Conservation (phyloP, 2,888 invertebrate species). For the Gymnocheta viridis region DNA sequence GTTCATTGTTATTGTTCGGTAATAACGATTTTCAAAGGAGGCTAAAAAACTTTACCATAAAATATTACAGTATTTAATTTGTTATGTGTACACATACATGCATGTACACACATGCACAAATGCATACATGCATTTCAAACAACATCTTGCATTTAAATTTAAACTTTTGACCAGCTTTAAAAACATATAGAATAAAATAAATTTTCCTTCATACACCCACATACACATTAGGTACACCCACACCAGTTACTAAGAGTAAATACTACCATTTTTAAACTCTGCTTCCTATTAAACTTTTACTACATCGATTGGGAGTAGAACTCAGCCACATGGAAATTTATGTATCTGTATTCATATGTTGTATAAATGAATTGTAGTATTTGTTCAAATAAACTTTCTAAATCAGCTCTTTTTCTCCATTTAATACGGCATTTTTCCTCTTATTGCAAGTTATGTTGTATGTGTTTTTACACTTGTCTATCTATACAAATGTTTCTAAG, state of each 20-base stretch:
- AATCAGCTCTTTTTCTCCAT: not conserved
- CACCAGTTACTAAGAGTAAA: constrained; percentile 9
- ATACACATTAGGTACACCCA: not conserved
- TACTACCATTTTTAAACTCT: constrained; percentile 18
- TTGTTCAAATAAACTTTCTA: not conserved
- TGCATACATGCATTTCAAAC: constrained; percentile 28
- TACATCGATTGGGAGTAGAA: not conserved
- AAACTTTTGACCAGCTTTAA: constrained; percentile 55
- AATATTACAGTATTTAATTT: constrained; percentile 38
- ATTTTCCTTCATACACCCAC: not conserved
- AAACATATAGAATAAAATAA: constrained; percentile 2
- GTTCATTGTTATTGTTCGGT: not conserved
- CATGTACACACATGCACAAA: not conserved
- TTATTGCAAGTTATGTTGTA: not conserved
- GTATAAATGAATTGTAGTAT: constrained; percentile 12
- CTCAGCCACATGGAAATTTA: constrained; percentile 6
- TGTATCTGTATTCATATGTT: constrained; percentile 10
- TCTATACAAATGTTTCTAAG: not conserved
- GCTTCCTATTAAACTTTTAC: constrained; percentile 12
- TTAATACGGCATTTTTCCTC: not conserved
- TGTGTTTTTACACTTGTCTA: not conserved
- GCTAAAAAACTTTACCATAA: constrained; percentile 13
- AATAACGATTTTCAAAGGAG: not conserved
- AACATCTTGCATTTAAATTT: constrained; percentile 51
- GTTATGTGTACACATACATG: not conserved